These are phyloP conservation scores for Aythya fuligula DNA, from an alignment of 2,797 vertebrate genomes.

Conservation along the genomic window DNA sequence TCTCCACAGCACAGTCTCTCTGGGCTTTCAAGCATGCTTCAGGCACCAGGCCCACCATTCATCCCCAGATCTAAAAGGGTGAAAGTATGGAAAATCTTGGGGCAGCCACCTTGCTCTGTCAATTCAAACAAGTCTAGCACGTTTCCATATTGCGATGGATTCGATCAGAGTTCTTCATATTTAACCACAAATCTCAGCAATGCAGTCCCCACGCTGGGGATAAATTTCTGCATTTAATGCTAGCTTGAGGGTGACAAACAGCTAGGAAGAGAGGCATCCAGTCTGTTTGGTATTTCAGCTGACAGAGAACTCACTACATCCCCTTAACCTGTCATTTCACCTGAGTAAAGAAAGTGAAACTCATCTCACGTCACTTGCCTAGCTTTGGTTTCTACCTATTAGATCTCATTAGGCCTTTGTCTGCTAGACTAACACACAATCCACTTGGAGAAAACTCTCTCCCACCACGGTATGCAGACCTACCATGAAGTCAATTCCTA, in stretches of 20 bases:
- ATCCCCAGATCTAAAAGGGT: not conserved
- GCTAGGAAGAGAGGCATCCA: not conserved
- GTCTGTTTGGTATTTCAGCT: not conserved
- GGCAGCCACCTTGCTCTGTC: not conserved
- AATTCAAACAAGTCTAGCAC: not conserved
- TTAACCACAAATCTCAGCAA: not conserved
- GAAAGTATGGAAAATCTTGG: constrained; percentile 2
- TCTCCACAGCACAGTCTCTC: not conserved
- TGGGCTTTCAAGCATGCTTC: not conserved
- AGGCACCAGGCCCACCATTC: not conserved
- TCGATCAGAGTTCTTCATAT: not conserved
- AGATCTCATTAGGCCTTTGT: not conserved
- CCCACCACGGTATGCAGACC: not conserved
- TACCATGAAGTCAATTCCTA: not conserved
- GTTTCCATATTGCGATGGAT: not conserved
- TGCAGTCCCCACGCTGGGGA: not conserved
- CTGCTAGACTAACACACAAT: not conserved
- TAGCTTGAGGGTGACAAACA: not conserved
- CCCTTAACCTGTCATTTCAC: not conserved
- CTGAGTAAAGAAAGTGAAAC: not conserved
- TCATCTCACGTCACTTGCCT: not conserved
- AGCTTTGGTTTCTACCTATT: not conserved
- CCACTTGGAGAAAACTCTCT: not conserved
- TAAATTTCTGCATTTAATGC: not conserved
- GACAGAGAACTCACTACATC: not conserved